Base-by-base conservation (phyloP, 2,888 invertebrate genomes). In the Hypomecis atomaria region DNA sequence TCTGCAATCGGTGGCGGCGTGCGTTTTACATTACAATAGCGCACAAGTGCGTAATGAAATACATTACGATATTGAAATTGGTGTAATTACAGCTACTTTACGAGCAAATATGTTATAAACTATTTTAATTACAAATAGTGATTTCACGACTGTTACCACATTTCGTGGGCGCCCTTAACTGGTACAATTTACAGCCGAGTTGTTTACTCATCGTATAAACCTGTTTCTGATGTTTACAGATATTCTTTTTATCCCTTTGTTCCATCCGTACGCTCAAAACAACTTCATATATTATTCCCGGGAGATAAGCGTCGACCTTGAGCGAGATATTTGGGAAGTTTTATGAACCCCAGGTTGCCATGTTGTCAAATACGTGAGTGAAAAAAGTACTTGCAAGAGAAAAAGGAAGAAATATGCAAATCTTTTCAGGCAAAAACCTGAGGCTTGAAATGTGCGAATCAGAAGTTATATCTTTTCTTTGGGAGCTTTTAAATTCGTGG, bases 251-350 rank as follows among this genome's bases (percentile, higher is more conserved):
- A 66, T 69, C 66, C 62, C 47, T 66, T 59, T 55, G 37, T 65
- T 61, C 60, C 61, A 50, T 66, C 59, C 47, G 62, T 60, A 66
- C 67, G 69, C 70, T 70, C 70, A 75, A 77, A 77, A 75, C 76
- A 78, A 77, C 67, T 71, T 76, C 71, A 76, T 78, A 75, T 77
- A 72, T 77, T 75, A 74, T 76, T 72, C 64, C 56, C 57, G 66
- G 49, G 55, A 71, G 70, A 71, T 71, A 70, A 68, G 49, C 67
- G 59, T 38, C 61, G 54, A 65, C 57, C 67, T 66, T 64, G 59
- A 67, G 54, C 58, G 45, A 42, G 47, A 56, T 59, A 64, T 45
- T 56, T 62, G 48, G 50, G n/a, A 62, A 62, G 67, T 62, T 72
- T 66, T 62, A 68, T 68, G 66, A 70, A 69, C 57, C 57, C 55